A percentile compares a stretch with the other conserved stretches of the same genome.
Conservation (phyloP, 2,797 vertebrate species). For the Adrianichthys oophorus region DNA sequence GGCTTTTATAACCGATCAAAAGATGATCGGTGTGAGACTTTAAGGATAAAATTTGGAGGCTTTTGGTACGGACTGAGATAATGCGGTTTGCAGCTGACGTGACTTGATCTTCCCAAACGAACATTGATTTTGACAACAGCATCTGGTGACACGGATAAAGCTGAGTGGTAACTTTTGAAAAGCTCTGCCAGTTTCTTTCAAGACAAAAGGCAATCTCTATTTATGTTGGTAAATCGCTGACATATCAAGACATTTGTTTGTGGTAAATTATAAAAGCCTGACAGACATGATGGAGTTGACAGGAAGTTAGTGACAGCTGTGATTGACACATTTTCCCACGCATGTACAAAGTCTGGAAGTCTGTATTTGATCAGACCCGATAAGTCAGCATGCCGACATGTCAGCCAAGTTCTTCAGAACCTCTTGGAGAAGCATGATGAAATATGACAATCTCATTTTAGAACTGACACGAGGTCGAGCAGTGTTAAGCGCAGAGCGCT, state of each 20-base stretch:
- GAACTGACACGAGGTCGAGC: slow-evolving; percentile 48
- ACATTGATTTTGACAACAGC: slow-evolving; percentile 15
- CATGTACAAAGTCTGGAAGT: slow-evolving; percentile 17
- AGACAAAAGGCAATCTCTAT: slow-evolving; percentile 7
- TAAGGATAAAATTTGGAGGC: slow-evolving; percentile 26
- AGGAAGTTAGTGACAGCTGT: slow-evolving; percentile 42
- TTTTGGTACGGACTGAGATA: slow-evolving; percentile 45
- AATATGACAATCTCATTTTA: slow-evolving; percentile 38
- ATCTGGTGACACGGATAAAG: slow-evolving; percentile 14
- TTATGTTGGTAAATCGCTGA: not conserved
- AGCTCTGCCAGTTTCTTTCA: not conserved
- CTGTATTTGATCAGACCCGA: slow-evolving; percentile 46
- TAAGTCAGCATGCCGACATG: slow-evolving; percentile 23
- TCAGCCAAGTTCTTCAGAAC: slow-evolving; percentile 31
- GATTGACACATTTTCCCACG: slow-evolving; percentile 53
- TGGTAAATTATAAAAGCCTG: slow-evolving; percentile 11
- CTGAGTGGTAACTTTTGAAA: slow-evolving; percentile 1
- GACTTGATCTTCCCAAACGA: slow-evolving; percentile 25
- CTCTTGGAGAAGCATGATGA: slow-evolving; percentile 28
- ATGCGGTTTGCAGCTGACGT: slow-evolving; percentile 39
- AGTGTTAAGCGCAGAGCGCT: slow-evolving; percentile 25
- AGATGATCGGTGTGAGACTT: no score
- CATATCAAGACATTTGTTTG: slow-evolving; percentile 17
- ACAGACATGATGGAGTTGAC: slow-evolving; percentile 9
- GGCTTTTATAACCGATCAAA: no score